Base-by-base conservation (phyloP, 2,888 invertebrate genomes). In the Bruchidius siliquastri region DNA sequence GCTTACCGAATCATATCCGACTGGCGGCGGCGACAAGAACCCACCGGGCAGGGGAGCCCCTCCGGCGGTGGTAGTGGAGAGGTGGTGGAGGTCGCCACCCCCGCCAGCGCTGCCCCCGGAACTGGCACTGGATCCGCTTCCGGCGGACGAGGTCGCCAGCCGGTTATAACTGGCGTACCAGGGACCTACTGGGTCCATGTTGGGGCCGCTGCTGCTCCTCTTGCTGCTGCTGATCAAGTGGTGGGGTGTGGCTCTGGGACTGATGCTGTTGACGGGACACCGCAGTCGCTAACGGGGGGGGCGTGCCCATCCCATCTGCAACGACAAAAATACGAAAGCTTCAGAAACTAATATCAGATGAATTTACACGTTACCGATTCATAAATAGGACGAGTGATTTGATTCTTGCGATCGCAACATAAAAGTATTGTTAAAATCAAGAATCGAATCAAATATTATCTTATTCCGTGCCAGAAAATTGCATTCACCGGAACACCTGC, bases 141-240 rank as follows among this genome's bases (percentile, higher is more conserved):
- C 80, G 66, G 80, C 80, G 73, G 81, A 91, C 80, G 92, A 91
- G 82, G 91, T 90, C 80, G 93, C 90, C 87, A 95, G 88, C 83
- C 95, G 92, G 88, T 94, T 94, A 90, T 95, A 95, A 82, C 94
- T 92, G 85, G 92, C 90, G 87, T 93, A 93, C 95, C 95, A 95
- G 89, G 95, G 94, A 89, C 94, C 94, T 87, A 93, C 94, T 86
- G 95, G 95, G 92, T 95, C 95, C 95, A 95, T 95, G 80, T 77
- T 80, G 76, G 74, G 69, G 13, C 71, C 21, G 69, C n/a, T 21
- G 21, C 18, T 8, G 49, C 49, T 18, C 6, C 49, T 30, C 30
- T 8, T 49, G 49, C 18, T 49, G 49, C 49, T 49, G 13, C 49
- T 49, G 8, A 13, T 49, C 13, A 13, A 49, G 49, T 49, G 49